Percentiles rank a stretch among this genome's conserved stretches.
phyloP scores from a whole-genome alignment of 2,113 vertebrate genomes.

The Caretta caretta region DNA sequence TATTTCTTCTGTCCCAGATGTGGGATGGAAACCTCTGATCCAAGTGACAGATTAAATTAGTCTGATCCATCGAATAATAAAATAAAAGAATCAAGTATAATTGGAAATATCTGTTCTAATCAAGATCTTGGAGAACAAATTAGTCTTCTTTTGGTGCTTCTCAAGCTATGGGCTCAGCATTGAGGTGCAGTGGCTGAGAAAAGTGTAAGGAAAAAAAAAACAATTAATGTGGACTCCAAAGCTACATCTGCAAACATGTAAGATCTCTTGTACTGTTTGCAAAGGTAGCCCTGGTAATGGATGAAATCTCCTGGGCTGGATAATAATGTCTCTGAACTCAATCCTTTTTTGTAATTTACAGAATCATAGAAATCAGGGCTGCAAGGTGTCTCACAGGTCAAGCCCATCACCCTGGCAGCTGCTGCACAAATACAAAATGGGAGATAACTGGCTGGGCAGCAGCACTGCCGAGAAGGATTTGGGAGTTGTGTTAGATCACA shows the following conservation, averaged over 20 bases:
- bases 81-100: constrained; percentile 47
- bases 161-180: constrained; percentile 46
- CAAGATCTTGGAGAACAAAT: constrained; percentile 43
- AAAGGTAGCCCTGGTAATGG: background rate
- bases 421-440: too few relatives aligned
- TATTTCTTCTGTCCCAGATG: constrained; percentile 57
- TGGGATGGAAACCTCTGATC: constrained; percentile 39
- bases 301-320: background rate
- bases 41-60: constrained; percentile 44
- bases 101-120: constrained; percentile 64
- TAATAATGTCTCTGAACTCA: constrained; percentile 4
- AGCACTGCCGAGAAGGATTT: too few relatives aligned
- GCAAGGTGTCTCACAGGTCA: background rate
- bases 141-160: constrained; percentile 22
- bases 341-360: background rate
- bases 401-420: background rate
- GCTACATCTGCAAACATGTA: background rate
- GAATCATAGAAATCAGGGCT: background rate
- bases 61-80: constrained; percentile 53
- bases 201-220: background rate
- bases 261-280: background rate
- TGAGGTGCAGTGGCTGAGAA: background rate
- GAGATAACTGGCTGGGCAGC: too few relatives aligned
- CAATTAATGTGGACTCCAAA: background rate
- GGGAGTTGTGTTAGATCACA: too few relatives aligned